A percentile compares a stretch with the other conserved stretches of the same genome.
phyloP scores from a whole-genome alignment of 2,888 invertebrate genomes.

The Allolobophora icterica region DNA sequence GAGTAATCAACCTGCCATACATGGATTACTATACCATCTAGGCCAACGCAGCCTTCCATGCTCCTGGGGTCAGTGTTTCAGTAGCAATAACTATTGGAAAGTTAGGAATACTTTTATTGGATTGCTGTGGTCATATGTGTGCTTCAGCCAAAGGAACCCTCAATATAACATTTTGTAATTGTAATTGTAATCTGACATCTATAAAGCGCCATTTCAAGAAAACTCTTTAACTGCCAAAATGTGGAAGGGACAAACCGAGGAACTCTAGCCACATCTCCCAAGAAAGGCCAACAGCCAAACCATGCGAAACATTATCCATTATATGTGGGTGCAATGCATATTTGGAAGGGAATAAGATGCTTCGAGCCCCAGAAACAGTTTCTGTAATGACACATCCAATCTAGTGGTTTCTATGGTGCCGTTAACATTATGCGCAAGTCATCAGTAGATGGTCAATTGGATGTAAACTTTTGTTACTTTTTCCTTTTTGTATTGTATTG shows the following conservation, averaged over 20 bases:
- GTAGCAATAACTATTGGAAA: neutral
- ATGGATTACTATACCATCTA: neutral
- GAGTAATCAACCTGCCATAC: neutral
- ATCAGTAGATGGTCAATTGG: neutral
- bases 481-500: too few species aligned
- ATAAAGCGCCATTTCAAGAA: too few species aligned
- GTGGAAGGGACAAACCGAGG: too few species aligned
- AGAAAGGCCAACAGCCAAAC: too few species aligned
- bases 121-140: neutral
- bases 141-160: neutral
- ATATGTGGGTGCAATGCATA: neutral
- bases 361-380: neutral
- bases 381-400: neutral
- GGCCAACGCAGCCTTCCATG: neutral
- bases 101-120: neutral
- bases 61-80: neutral
- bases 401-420: too few species aligned
- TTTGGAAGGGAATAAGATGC: neutral
- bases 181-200: too few species aligned
- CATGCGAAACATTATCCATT: too few species aligned
- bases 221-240: too few species aligned
- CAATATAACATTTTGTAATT: too few species aligned
- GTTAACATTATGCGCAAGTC: too few species aligned
- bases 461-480: neutral
- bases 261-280: too few species aligned